Percentiles rank a stretch among this genome's conserved stretches.
Evolutionary conservation across 2,888 invertebrate genomes (phyloP).

Genomic region (Diogma glabrata): DNA sequence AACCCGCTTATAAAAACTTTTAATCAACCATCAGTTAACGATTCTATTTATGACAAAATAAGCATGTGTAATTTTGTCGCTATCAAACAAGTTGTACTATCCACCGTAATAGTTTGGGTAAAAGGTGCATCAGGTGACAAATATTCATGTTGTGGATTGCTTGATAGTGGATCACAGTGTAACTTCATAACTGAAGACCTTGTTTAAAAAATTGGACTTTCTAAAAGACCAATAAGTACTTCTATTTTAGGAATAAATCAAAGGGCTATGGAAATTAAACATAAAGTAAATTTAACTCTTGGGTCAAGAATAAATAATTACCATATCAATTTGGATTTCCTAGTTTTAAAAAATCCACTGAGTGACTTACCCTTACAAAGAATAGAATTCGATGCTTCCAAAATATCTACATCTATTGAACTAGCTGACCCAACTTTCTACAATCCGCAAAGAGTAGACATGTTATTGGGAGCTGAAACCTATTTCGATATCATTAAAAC

Average conservation of each 20-base stretch:
- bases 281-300: neutral
- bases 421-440: neutral
- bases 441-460: neutral
- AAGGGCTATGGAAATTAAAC: neutral
- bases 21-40: too few species aligned
- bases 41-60: neutral
- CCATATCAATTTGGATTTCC: neutral
- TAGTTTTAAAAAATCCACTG: neutral
- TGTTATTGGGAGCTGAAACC: slow-evolving; percentile 1
- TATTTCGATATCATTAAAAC: neutral
- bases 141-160: neutral
- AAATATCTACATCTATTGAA: neutral
- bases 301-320: neutral
- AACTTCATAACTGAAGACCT: neutral
- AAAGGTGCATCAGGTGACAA: neutral
- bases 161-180: neutral
- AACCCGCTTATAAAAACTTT: too few species aligned
- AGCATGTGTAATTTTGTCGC: neutral
- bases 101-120: neutral
- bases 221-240: neutral
- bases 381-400: neutral
- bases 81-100: neutral
- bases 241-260: neutral
- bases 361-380: neutral
- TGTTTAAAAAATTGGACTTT: neutral